Conservation (phyloP, 2,113 vertebrate genomes). For the Malaclemys terrapin region DNA sequence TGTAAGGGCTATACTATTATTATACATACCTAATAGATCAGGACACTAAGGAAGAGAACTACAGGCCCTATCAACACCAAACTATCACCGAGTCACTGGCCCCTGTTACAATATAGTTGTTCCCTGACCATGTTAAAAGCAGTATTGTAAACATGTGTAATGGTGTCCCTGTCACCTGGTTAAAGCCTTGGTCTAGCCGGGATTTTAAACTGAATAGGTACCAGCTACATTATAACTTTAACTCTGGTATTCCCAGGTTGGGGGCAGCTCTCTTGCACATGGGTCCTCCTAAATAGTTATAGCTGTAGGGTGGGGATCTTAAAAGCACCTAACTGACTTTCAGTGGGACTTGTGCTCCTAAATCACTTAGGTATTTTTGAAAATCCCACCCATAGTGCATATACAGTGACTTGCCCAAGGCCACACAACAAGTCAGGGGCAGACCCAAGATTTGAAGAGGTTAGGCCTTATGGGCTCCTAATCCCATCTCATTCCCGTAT, state of each 20-base stretch:
- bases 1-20: background rate
- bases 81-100: background rate
- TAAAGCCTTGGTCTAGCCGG: background rate
- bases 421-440: background rate
- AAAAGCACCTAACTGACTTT: rapidly evolving
- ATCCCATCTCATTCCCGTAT: background rate
- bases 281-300: rapidly evolving
- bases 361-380: rapidly evolving
- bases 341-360: background rate
- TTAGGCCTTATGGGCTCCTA: background rate
- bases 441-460: background rate
- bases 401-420: background rate
- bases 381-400: rapidly evolving
- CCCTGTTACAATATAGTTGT: background rate
- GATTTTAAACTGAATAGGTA: background rate
- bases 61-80: background rate
- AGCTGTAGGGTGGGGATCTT: background rate
- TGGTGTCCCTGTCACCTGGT: background rate
- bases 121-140: background rate
- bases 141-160: background rate
- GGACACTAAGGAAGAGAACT: background rate
- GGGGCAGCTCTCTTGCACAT: background rate
- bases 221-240: rapidly evolving
- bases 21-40: background rate
- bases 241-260: background rate